These are phyloP conservation scores for Bemisia tabaci DNA, from an alignment of 1,140 invertebrate genomes.

Conservation along the genomic window DNA sequence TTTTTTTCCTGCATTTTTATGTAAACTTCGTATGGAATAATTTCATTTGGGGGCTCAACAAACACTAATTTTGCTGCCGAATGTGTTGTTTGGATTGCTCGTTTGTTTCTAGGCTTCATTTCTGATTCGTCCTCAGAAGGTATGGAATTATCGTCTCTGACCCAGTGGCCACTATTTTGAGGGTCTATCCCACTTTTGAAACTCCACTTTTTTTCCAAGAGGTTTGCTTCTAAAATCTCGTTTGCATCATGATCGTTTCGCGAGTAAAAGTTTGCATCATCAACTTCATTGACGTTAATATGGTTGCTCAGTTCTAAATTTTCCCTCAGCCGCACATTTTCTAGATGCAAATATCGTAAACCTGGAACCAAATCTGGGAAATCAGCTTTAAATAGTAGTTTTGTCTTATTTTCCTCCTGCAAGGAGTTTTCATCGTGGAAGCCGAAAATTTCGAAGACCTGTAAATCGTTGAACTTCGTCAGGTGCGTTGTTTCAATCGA, in stretches of 20 bases:
- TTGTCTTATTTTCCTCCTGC: not conserved
- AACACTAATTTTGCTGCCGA: not conserved
- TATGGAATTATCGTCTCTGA: not conserved
- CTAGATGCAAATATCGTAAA: slow-evolving; percentile 11
- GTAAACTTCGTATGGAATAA: slow-evolving; percentile 47
- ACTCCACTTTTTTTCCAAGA: not conserved
- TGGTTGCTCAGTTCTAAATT: slow-evolving; percentile 2
- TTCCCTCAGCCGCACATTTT: slow-evolving; percentile 5
- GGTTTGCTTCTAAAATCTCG: not conserved
- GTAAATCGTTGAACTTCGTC: not conserved
- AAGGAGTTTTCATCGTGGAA: not conserved
- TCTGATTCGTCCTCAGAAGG: not conserved
- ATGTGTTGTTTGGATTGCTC: not conserved
- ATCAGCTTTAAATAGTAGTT: not conserved
- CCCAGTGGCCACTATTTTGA: not conserved
- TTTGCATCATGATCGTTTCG: not conserved
- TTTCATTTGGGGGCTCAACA: slow-evolving; percentile 25
- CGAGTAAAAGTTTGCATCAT: not conserved
- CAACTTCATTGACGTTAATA: not conserved
- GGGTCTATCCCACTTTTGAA: not conserved
- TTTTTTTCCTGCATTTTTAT: slow-evolving; percentile 36
- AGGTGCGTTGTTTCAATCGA: not conserved
- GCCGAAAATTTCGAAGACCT: not conserved
- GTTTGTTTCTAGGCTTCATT: not conserved
- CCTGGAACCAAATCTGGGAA: not conserved